Base-by-base conservation (phyloP, 1,140 invertebrate genomes). In the Sitodiplosis mosellana region DNA sequence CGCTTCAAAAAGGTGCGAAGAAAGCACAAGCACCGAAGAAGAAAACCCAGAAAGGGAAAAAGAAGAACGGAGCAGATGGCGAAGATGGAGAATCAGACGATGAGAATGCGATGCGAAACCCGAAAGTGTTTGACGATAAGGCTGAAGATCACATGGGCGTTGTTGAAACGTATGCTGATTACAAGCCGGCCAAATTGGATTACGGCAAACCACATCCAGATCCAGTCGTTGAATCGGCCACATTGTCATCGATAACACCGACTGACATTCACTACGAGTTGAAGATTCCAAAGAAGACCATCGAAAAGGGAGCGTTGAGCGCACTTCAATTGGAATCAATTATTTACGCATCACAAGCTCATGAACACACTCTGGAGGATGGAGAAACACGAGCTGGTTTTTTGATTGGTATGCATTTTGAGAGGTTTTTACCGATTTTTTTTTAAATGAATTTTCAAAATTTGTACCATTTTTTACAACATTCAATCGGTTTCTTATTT, bases 271-370 rank as follows among this genome's bases (percentile, higher is more conserved):
- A 78, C 69, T 96, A 96, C 65, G 74, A 79, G 43, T 49, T 95
- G n/a, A 73, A 75, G 1, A 75, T 97, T 52, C 88, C 91, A 1
- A 82, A 91, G 27, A 77, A 80, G 51, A 77, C 80, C 0, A 84
- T 96, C 51, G 78, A 81, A 54, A 72, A 72, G 27, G 86, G 89
- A 5, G 68, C 79, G n/a, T 70, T 97, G 41, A 96, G 92, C 14
- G 90, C 90, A 42, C 68, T 97, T 48, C 93, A 98, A 68, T 66
- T 97, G n/a, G 93, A 98, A 69, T 82, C 92, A 34, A 85, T 96
- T 18, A 83, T 81, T 5, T 98, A 97, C 66, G 80, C 92, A 0
- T 87, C 82, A 33, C 93, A 97, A 64, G 87, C 90, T 48, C 92
- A 97, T 64, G 81, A 89, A 55, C 81, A 85, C 55, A 73, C 84